Conservation (phyloP, 2,797 vertebrate genomes). For the Diplodus sargus region DNA sequence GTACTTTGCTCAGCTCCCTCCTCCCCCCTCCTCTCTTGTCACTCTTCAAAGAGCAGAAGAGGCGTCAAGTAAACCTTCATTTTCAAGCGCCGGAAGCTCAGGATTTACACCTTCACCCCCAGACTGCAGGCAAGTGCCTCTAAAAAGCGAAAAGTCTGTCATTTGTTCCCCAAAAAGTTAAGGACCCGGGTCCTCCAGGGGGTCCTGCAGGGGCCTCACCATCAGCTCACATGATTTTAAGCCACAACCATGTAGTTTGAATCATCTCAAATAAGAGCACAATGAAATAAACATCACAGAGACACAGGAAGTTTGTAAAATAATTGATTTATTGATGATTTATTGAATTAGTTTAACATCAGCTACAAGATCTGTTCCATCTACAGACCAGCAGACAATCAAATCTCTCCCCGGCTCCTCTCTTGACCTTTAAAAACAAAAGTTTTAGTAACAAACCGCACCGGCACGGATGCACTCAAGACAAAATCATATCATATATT, state of each 20-base stretch:
- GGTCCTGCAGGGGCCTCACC: background rate
- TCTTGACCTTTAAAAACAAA: constrained; percentile 7
- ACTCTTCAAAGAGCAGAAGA: constrained; percentile 55
- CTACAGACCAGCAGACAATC: background rate
- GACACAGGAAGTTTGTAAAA: background rate
- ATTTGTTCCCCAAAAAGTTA: background rate
- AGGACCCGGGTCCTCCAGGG: background rate
- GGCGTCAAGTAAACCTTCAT: constrained; percentile 81
- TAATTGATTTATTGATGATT: background rate
- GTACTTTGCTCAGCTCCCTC: constrained; percentile 10
- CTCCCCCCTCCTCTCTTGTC: constrained; percentile 1
- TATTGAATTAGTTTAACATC: background rate
- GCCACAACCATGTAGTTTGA: background rate
- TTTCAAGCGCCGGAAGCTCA: constrained; percentile 81
- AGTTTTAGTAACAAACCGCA: constrained; percentile 13
- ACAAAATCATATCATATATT: constrained; percentile 13
- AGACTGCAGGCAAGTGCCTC: background rate
- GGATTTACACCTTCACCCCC: constrained; percentile 81
- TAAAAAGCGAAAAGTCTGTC: background rate
- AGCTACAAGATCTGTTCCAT: no score
- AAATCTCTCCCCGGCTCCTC: background rate
- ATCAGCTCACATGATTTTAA: background rate
- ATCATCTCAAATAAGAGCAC: background rate
- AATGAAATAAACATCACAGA: background rate
- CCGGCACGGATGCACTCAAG: background rate